Percentiles rank a stretch among this genome's conserved stretches.
Conservation (phyloP, 2,113 vertebrate species). For the Dipodomys stephensi region DNA sequence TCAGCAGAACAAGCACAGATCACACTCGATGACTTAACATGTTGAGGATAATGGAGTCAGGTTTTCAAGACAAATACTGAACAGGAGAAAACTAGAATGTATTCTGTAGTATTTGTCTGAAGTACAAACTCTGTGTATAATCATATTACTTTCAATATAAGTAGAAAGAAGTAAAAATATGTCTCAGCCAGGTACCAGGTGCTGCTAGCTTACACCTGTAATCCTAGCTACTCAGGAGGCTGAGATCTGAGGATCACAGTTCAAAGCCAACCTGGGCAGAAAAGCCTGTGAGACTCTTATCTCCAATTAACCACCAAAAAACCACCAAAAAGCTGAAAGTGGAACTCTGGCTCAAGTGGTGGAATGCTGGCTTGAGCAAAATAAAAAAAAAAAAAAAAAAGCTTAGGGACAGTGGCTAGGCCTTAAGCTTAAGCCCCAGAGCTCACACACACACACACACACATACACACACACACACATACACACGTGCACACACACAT, state of each 20-base stretch:
- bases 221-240: no score
- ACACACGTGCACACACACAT: neutral
- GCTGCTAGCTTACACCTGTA: no score
- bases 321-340: no score
- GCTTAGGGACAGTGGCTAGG: no score
- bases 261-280: no score
- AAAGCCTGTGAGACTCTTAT: no score
- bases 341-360: no score
- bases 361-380: no score
- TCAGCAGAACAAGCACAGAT: neutral
- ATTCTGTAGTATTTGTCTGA: neutral
- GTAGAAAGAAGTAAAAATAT: neutral
- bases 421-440: no score
- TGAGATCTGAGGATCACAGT: no score
- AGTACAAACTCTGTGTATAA: neutral
- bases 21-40: neutral
- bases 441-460: neutral
- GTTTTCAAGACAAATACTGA: neutral
- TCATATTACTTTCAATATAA: neutral
- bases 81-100: neutral
- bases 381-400: no score
- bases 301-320: no score
- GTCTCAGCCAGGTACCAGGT: neutral
- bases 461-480: neutral
- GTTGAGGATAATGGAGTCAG: neutral